Base-by-base conservation (phyloP, 2,113 vertebrate genomes). In the Syngnathus floridae region DNA sequence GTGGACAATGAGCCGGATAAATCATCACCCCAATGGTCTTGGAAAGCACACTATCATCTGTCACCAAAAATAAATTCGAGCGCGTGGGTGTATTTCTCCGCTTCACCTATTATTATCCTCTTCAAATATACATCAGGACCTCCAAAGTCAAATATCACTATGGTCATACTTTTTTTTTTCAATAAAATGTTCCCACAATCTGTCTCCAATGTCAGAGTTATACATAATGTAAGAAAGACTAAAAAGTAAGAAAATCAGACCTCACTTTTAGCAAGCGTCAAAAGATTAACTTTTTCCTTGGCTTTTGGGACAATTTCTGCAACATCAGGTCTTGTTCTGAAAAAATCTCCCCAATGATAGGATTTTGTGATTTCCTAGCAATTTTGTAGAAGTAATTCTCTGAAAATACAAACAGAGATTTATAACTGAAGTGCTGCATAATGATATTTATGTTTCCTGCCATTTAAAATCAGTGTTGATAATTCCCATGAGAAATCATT, bases 11-110 rank as follows among this genome's bases (percentile, higher is more conserved):
- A 12, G 12, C 35, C 45, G 45, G 68, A 64, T 64, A 64, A 69
- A 69, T 77, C 43, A 79, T 76, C 68, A 64, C 52, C n/a, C 49
- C 69, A 12, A n/a, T 38, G 60, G 62, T n/a, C 68, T 72, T 40
- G 2, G 59, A 74, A 68, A 75, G 16, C n/a, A 69, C 17, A 4
- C 56, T 64, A 48, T 55, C 70, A 71, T 69, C 67, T 59, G 51
- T 56, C 4, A 40, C 21, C 49, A 52, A n/a, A 8, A 40, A 21
- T 10, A 51, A 71, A 46, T 16, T 1, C 1, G 14, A 16, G 77
- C 77, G 41, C 56, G 65, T 38, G 74, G 31, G 11, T 12, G 55
- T 64, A 46, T 66, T 45, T 40, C 55, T 35, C 68, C 31, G 69
- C 19, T 52, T 10, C 21, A 21, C 10, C 21, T 54, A 54, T 54